Percentiles rank a stretch among this genome's conserved stretches.
Conservation (phyloP, 2,113 vertebrate species). For the Maccullochella peelii region DNA sequence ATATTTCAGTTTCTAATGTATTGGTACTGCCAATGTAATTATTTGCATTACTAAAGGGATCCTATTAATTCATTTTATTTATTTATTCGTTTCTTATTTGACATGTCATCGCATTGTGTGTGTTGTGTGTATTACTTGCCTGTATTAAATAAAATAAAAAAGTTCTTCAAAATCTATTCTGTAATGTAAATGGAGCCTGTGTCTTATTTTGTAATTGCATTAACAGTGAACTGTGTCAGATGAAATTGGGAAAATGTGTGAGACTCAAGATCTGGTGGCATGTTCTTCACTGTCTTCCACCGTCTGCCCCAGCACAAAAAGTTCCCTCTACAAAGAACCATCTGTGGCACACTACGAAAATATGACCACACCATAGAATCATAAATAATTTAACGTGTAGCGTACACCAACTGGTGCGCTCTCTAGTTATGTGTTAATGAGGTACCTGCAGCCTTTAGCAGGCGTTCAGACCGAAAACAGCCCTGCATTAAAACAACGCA, state of each 20-base stretch:
- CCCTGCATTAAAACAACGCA: not conserved
- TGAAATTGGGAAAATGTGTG: not conserved
- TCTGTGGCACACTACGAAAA: not conserved
- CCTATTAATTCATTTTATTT: too few relatives aligned
- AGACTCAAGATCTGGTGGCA: not conserved
- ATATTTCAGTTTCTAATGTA: too few relatives aligned
- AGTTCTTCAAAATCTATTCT: too few relatives aligned
- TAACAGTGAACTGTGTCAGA: not conserved
- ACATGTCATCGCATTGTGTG: too few relatives aligned
- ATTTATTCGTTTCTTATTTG: too few relatives aligned
- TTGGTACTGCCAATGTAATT: too few relatives aligned
- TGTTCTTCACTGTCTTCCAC: not conserved
- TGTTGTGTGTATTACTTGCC: too few relatives aligned
- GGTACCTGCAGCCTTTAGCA: not conserved
- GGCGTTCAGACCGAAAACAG: not conserved
- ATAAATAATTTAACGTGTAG: not conserved
- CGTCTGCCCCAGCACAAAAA: not conserved
- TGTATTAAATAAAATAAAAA: too few relatives aligned
- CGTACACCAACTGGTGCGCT: not conserved
- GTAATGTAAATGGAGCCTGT: too few relatives aligned
- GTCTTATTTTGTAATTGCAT: too few relatives aligned
- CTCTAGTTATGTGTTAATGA: not conserved
- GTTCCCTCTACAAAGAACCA: not conserved
- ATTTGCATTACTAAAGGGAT: too few relatives aligned
- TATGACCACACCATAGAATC: not conserved